Conservation (phyloP, 2,888 invertebrate genomes). For the Amiota minor region DNA sequence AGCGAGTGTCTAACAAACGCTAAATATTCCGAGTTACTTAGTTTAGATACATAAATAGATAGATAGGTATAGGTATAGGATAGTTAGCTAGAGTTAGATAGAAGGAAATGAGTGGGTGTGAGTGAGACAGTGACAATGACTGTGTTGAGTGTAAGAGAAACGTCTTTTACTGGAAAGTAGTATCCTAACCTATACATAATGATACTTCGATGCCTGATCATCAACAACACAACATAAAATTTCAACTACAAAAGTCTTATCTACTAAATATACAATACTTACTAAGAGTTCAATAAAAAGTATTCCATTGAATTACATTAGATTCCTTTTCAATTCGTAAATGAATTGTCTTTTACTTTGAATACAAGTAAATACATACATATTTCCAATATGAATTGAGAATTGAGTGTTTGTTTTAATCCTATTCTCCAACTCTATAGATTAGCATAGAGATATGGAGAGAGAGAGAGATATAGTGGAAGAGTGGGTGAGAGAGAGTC, state of each 20-base stretch:
- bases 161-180: slow-evolving; percentile 6
- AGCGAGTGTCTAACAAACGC: too few relatives aligned
- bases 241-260: not conserved
- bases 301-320: not conserved
- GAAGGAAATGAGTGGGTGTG: too few relatives aligned
- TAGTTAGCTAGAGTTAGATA: too few relatives aligned
- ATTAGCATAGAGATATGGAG: not conserved
- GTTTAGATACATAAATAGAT: too few relatives aligned
- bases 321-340: not conserved
- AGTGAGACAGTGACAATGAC: too few relatives aligned
- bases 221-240: not conserved
- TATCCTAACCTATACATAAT: not conserved
- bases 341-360: slow-evolving; percentile 5
- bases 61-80: too few relatives aligned
- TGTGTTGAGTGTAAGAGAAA: not conserved
- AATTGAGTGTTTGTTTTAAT: not conserved
- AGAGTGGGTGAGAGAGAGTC: too few relatives aligned
- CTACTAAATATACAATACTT: not conserved
- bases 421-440: not conserved
- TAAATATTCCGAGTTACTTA: too few relatives aligned
- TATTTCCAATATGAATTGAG: slow-evolving; percentile 11
- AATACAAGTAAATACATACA: not conserved
- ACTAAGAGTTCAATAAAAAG: not conserved
- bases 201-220: slow-evolving; percentile 1
- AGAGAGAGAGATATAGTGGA: too few relatives aligned